These are phyloP conservation scores for Plagiodera versicolora DNA, from an alignment of 2,888 invertebrate species.

Conservation along the genomic window DNA sequence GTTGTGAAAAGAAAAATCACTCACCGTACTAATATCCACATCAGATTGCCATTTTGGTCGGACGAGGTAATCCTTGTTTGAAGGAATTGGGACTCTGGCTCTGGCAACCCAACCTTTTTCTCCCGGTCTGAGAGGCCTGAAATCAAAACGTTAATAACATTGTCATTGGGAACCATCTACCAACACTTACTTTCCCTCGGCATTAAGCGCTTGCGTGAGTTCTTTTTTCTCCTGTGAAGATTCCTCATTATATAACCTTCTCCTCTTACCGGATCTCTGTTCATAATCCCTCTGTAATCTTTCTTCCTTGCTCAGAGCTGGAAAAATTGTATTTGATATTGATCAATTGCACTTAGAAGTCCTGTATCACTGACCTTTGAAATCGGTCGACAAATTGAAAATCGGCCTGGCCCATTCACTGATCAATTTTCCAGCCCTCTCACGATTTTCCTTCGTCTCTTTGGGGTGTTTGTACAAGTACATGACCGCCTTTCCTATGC, in stretches of 20 bases:
- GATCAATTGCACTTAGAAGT: too few relatives aligned
- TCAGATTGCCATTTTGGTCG: constrained; percentile 91
- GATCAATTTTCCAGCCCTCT: constrained; percentile 87
- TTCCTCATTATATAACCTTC: constrained; percentile 57
- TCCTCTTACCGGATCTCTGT: constrained; percentile 69
- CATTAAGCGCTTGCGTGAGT: constrained; percentile 65
- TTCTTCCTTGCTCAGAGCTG: constrained; percentile 89
- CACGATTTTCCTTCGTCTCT: constrained; percentile 91
- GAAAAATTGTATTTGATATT: constrained; percentile 22
- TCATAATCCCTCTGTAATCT: constrained; percentile 89
- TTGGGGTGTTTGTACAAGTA: constrained; percentile 98
- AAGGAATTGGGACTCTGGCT: constrained; percentile 92
- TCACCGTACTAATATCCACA: constrained; percentile 79
- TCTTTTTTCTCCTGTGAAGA: constrained; percentile 59
- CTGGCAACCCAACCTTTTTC: constrained; percentile 94
- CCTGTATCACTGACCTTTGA: constrained; percentile 60
- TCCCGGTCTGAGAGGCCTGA: constrained; percentile 80
- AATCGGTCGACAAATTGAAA: constrained; percentile 92
- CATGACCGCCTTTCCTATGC: constrained; percentile 99
- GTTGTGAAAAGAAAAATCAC: constrained; percentile 40
- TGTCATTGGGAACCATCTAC: too few relatives aligned
- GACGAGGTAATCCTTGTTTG: constrained; percentile 94
- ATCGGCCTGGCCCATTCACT: constrained; percentile 98
- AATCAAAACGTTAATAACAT: constrained; percentile 23
- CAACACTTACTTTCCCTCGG: constrained; percentile 63